Evolutionary conservation across 2,113 vertebrate species (phyloP).

Genomic region (Phylloscopus trochilus): DNA sequence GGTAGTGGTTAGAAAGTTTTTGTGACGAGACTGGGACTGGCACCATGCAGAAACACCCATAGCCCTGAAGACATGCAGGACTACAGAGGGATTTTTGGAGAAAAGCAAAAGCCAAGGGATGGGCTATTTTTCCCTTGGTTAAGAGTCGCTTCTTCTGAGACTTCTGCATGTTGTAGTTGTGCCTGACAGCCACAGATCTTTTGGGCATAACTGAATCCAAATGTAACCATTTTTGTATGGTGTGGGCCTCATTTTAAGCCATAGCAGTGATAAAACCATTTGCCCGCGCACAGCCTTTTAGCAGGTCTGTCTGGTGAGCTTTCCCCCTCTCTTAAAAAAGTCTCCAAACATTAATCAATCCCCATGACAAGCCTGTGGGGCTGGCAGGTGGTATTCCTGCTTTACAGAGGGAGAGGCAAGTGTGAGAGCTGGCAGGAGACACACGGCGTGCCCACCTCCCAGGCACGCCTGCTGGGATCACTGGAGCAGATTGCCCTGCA

Average conservation of each 20-base stretch:
- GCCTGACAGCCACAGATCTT: background rate
- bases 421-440: slow-evolving; percentile 34
- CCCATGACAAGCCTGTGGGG: slow-evolving; percentile 19
- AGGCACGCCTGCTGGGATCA: slow-evolving; percentile 29
- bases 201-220: background rate
- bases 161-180: background rate
- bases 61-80: background rate
- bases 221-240: background rate
- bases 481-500: background rate
- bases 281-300: background rate
- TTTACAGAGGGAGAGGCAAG: background rate
- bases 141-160: background rate
- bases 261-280: background rate
- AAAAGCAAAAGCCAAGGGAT: background rate
- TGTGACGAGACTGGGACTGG: background rate
- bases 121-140: background rate
- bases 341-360: slow-evolving; percentile 23
- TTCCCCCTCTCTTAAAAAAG: background rate
- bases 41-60: background rate
- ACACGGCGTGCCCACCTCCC: background rate
- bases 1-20: background rate
- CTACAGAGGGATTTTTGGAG: background rate
- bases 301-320: background rate
- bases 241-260: background rate
- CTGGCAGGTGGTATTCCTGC: slow-evolving; percentile 44